phyloP scores from a whole-genome alignment of 2,113 vertebrate genomes.

The Triplophysa siluroides region DNA sequence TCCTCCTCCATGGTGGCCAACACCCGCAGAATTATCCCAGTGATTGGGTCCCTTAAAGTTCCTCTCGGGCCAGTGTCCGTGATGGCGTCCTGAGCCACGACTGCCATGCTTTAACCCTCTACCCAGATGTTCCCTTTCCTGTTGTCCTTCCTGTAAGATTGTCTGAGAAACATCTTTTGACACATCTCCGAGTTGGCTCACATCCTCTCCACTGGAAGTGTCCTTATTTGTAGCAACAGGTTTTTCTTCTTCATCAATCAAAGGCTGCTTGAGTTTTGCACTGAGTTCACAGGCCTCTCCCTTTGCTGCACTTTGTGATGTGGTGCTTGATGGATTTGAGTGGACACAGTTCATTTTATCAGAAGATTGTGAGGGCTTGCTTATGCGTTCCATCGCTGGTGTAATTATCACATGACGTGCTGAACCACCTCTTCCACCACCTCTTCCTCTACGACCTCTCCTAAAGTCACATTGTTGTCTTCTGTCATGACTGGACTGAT shows the following conservation, averaged over 20 bases:
- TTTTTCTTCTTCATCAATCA: not conserved
- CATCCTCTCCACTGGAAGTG: slow-evolving; percentile 1
- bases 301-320: slow-evolving; percentile 16
- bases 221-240: not conserved
- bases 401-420: slow-evolving; percentile 42
- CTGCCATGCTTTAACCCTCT: slow-evolving; percentile 62
- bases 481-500: slow-evolving; percentile 39
- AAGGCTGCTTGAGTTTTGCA: not conserved
- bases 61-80: slow-evolving; percentile 53
- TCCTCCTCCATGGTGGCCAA: slow-evolving; percentile 49
- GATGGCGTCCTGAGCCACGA: slow-evolving; percentile 21
- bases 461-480: slow-evolving; percentile 54
- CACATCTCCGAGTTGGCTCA: not conserved
- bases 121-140: slow-evolving; percentile 25
- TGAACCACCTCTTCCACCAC: slow-evolving; percentile 21
- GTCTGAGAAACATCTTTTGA: slow-evolving; percentile 25
- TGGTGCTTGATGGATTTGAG: slow-evolving; percentile 19
- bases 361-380: slow-evolving; percentile 63
- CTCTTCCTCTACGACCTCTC: slow-evolving; percentile 58
- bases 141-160: slow-evolving; percentile 25
- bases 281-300: not conserved
- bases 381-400: slow-evolving; percentile 56
- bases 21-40: slow-evolving; percentile 36
- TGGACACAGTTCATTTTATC: slow-evolving; percentile 12
- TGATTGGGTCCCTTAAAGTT: slow-evolving; percentile 40